Percentiles rank a stretch among this genome's conserved stretches.
Evolutionary conservation across 2,797 vertebrate species (phyloP).

Genomic region (Artibeus lituratus): DNA sequence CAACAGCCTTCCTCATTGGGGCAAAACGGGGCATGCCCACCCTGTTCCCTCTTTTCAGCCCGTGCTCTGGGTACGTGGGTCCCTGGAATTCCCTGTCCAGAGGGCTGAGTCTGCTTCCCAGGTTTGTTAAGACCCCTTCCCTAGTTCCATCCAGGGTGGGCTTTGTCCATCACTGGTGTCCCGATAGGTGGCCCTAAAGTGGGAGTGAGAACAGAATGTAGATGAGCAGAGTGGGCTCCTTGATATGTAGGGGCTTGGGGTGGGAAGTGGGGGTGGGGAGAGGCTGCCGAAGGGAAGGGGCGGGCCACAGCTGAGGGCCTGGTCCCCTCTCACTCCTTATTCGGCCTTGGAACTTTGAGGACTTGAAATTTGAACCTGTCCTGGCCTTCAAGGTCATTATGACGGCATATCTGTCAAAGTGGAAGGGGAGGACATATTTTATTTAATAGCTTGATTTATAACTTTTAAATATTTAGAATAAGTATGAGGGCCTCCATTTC

Average conservation of each 20-base stretch:
- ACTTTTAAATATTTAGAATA: slow-evolving; percentile 58
- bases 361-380: slow-evolving; percentile 53
- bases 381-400: slow-evolving; percentile 57
- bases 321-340: not conserved
- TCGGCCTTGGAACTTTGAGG: not conserved
- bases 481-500: not conserved
- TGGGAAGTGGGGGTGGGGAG: not conserved
- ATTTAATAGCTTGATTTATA: slow-evolving; percentile 66
- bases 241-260: not conserved
- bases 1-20: not conserved
- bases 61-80: too few relatives aligned
- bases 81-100: not conserved
- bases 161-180: not conserved
- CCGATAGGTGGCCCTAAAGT: not conserved
- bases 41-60: not conserved
- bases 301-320: not conserved
- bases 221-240: not conserved
- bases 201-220: not conserved
- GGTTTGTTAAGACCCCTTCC: not conserved
- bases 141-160: not conserved
- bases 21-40: not conserved
- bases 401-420: slow-evolving; percentile 54
- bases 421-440: slow-evolving; percentile 59
- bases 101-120: not conserved
- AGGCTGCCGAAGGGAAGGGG: not conserved